Evolutionary conservation across 2,113 vertebrate genomes (phyloP), one percentile per base, ranked within the genome.

Genomic region (Callaeas wilsoni): DNA sequence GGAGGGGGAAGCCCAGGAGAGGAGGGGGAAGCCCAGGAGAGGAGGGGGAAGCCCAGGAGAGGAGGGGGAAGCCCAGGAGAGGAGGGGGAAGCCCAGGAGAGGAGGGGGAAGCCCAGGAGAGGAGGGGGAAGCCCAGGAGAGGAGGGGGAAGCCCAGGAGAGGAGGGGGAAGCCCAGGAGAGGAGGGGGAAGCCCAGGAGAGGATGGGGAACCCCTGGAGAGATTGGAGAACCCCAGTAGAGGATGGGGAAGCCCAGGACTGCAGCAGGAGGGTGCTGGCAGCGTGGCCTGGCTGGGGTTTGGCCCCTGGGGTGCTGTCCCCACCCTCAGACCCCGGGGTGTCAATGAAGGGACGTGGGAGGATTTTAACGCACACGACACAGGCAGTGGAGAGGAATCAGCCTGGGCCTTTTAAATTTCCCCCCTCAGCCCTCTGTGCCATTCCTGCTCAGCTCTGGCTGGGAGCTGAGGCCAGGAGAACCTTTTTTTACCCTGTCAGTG

Each of bases 331-430:
- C 5, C 74, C n/a, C 4, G 26, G 56, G 37, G 3, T n/a, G 3
- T 3, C 3, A 6, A 1, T 3, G 27, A 27, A 35, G 33, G 6
- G n/a, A 6, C 3, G 22, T 9, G 4, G 1, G 19, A 6, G 33
- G 19, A 26, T 50, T 50, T 18, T 39, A 49, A 47, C 0, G 1
- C 50, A 8, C 10, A 7, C 17, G 3, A 35, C 76, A 7, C 83
- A 33, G 70, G 50, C 37, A 7, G 42, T 5, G 42, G 87, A 82
- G 49, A 74, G 30, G 27, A 27, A 22, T 21, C 26, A 3, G 0
- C 52, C 17, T 52, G 73, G 33, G 63, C 4, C 46, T 46, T 52
- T 23, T 10, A 2, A 52, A 5, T 35, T 2, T 2, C 30, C 30
- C 49, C 33, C 18, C 53, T 57, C 71, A 42, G 50, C 30, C 70